Conservation (phyloP, 2,113 vertebrate genomes). For the Morone chrysops region DNA sequence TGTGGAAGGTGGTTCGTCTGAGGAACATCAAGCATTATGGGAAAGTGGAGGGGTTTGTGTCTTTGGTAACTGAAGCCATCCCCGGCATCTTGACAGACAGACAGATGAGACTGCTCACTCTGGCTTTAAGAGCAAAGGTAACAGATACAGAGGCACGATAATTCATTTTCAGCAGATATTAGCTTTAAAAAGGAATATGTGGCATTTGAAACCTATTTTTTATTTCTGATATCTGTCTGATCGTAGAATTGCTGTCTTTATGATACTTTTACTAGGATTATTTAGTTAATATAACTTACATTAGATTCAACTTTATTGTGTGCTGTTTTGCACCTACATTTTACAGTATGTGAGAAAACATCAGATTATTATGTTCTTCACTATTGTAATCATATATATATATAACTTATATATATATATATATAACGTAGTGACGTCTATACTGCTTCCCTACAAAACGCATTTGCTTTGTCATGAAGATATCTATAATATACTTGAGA, state of each 20-base stretch:
- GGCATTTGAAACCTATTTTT: background rate
- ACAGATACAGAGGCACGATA: background rate
- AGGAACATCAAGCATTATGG: conserved; percentile 79
- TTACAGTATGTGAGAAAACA: too few relatives aligned
- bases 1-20: conserved; percentile 80
- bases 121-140: conserved; percentile 87
- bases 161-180: background rate
- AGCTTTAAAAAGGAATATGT: background rate
- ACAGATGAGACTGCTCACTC: conserved; percentile 82
- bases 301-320: too few relatives aligned
- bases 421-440: too few relatives aligned
- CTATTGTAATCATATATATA: background rate
- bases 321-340: too few relatives aligned
- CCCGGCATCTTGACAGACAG: conserved; percentile 82
- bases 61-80: conserved; percentile 73
- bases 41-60: conserved; percentile 84
- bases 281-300: too few relatives aligned
- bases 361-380: background rate
- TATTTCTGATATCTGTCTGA: background rate
- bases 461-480: background rate
- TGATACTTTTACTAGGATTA: too few relatives aligned
- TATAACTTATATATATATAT: too few relatives aligned
- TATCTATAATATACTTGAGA: background rate
- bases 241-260: background rate
- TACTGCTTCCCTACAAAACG: background rate